Evolutionary conservation across 1,140 invertebrate genomes (phyloP).

Genomic region (Euborellia annulipes): DNA sequence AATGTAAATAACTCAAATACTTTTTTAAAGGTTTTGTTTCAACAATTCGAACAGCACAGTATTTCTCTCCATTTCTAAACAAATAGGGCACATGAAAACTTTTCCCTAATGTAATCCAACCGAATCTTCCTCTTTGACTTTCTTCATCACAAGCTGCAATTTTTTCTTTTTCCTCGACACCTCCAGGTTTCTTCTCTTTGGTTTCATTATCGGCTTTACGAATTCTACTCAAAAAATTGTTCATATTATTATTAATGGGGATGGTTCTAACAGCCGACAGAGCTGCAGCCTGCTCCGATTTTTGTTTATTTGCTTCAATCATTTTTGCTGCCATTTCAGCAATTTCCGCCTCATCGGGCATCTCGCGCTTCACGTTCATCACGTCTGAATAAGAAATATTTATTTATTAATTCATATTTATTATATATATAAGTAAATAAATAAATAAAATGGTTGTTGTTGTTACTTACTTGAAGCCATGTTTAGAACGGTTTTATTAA

Average conservation of each 20-base stretch:
- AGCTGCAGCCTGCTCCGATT: slow-evolving; percentile 35
- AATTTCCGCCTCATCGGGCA: slow-evolving; percentile 68
- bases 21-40: slow-evolving; percentile 75
- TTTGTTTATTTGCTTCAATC: slow-evolving; percentile 67
- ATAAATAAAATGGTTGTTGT: too few species aligned
- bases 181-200: neutral
- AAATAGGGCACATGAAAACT: slow-evolving; percentile 71
- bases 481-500: too few species aligned
- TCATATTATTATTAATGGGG: neutral
- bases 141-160: slow-evolving; percentile 45
- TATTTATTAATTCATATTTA: too few species aligned
- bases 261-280: slow-evolving; percentile 22
- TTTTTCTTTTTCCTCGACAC: slow-evolving; percentile 2
- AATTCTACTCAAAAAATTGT: neutral
- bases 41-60: slow-evolving; percentile 79
- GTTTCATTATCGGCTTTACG: slow-evolving; percentile 3
- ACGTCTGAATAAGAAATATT: too few species aligned
- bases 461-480: too few species aligned
- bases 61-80: slow-evolving; percentile 64
- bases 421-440: too few species aligned
- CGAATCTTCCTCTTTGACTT: slow-evolving; percentile 69
- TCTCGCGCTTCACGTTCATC: slow-evolving; percentile 53
- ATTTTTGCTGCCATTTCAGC: slow-evolving; percentile 68
- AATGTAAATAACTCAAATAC: slow-evolving; percentile 63
- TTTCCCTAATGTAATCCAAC: slow-evolving; percentile 73